Conservation (phyloP, 2,797 vertebrate genomes). For the Mycteria americana region DNA sequence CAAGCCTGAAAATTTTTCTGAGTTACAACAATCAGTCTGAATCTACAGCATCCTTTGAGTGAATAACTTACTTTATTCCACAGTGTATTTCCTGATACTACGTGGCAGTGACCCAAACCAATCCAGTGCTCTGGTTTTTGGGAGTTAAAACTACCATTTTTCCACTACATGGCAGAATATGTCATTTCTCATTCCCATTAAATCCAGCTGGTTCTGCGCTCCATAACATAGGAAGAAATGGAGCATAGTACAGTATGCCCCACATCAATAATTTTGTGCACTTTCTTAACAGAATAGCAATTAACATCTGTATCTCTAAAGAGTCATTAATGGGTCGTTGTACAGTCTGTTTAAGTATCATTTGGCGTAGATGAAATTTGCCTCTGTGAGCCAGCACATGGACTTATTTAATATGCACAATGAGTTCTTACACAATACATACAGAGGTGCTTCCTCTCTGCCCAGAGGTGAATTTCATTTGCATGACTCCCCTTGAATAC, state of each 20-base stretch:
- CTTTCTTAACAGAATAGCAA: background rate
- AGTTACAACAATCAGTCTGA: background rate
- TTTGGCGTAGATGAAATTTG: background rate
- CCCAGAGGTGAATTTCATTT: background rate
- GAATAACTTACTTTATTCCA: background rate
- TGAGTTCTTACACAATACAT: background rate
- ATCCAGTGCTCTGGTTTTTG: background rate
- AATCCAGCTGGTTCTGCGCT: background rate
- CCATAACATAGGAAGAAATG: background rate
- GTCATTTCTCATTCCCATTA: background rate
- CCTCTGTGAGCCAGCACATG: background rate
- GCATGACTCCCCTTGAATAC: background rate
- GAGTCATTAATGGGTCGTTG: background rate
- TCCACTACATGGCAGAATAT: background rate
- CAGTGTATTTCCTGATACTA: background rate
- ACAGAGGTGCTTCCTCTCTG: rapidly evolving
- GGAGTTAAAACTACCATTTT: background rate
- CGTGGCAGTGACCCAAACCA: background rate
- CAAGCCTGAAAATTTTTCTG: background rate
- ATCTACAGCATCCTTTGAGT: background rate
- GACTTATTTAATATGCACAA: background rate
- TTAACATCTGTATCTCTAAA: background rate
- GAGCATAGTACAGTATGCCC: too few species aligned
- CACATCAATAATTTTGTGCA: background rate
- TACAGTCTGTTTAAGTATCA: background rate